Evolutionary conservation across 2,113 vertebrate genomes (phyloP).

Genomic region (Dermatemys mawii): DNA sequence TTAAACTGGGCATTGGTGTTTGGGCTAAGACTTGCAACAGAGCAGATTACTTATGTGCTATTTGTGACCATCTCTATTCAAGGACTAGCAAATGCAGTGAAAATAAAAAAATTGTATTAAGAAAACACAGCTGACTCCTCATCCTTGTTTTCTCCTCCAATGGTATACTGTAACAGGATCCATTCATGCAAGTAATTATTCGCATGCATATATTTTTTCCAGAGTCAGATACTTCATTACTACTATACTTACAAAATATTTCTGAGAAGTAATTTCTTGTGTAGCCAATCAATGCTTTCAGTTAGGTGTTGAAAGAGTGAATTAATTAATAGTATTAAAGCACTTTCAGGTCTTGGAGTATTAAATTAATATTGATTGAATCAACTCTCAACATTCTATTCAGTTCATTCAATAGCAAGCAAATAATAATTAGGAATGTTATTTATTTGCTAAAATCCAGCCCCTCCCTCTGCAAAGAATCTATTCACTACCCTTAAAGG

Average conservation of each 20-base stretch:
- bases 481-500: slow-evolving; percentile 18
- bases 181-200: background rate
- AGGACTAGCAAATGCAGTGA: background rate
- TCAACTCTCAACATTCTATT: slow-evolving; percentile 18
- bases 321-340: slow-evolving; percentile 8
- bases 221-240: background rate
- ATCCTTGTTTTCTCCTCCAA: background rate
- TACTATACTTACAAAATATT: background rate
- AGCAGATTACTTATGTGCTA: rapidly evolving
- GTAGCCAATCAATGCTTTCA: background rate
- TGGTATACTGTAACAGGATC: background rate
- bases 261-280: background rate
- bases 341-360: background rate
- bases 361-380: background rate
- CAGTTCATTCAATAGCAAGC: slow-evolving; percentile 27
- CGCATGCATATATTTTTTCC: background rate
- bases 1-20: background rate
- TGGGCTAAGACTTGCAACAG: background rate
- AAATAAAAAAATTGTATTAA: background rate
- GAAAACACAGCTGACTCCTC: background rate
- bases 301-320: background rate
- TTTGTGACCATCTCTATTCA: background rate
- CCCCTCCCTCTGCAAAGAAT: background rate
- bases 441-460: slow-evolving; percentile 20
- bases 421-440: slow-evolving; percentile 29